Evolutionary conservation across 2,797 vertebrate species (phyloP).

Genomic region (Sebastolobus altivelis): DNA sequence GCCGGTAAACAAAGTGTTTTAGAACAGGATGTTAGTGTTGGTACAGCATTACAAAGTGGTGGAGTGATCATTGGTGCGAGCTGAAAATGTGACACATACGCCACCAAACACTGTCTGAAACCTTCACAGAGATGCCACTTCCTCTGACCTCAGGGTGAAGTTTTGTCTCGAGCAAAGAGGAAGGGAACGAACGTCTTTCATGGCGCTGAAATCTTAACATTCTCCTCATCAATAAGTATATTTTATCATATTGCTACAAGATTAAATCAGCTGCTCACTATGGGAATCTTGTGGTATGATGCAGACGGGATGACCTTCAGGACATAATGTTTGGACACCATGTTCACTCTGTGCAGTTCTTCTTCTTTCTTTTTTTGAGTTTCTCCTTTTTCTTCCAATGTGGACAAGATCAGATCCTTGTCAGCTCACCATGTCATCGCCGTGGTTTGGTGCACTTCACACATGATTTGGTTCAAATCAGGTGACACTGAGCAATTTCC

Average conservation of each 20-base stretch:
- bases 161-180: neutral
- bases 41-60: neutral
- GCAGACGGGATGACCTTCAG: neutral
- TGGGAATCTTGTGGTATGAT: neutral
- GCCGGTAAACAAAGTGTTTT: constrained; percentile 31
- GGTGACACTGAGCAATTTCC: neutral
- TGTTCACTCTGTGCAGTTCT: neutral
- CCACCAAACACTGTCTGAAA: neutral
- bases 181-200: neutral
- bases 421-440: neutral
- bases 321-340: neutral
- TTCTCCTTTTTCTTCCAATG: neutral
- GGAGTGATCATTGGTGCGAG: neutral
- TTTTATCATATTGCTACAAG: neutral
- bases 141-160: constrained; percentile 17
- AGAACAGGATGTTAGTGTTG: constrained; percentile 60
- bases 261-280: neutral
- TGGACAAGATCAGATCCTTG: neutral
- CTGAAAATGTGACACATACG: neutral
- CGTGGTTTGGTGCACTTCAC: neutral
- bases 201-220: neutral
- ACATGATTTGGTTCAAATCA: neutral
- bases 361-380: neutral
- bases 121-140: neutral
- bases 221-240: neutral